These are phyloP conservation scores for Rhabdomys pumilio DNA, from an alignment of 2,797 vertebrate genomes.

Conservation along the genomic window DNA sequence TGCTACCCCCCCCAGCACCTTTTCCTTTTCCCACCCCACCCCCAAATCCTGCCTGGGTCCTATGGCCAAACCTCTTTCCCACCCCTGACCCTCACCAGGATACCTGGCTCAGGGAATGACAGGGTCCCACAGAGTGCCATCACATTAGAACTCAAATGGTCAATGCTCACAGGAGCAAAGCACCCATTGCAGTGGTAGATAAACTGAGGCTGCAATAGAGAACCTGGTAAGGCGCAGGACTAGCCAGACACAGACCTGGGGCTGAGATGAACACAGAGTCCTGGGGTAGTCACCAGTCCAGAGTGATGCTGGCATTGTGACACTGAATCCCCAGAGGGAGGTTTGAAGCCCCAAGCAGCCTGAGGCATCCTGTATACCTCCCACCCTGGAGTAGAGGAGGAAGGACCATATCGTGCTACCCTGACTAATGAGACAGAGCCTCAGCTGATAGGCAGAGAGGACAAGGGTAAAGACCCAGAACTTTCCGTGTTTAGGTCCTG, in stretches of 20 bases:
- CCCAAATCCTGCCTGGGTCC: not conserved
- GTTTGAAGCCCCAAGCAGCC: not conserved
- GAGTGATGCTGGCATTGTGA: not conserved
- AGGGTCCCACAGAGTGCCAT: not conserved
- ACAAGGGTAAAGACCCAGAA: not conserved
- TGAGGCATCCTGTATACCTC: not conserved
- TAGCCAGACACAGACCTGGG: not conserved
- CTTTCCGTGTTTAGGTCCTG: not conserved
- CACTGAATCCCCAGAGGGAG: not conserved
- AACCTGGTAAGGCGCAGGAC: not conserved
- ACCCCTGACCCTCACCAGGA: not conserved
- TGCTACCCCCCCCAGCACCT: accelerated
- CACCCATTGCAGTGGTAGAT: not conserved
- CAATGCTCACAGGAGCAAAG: too few species aligned
- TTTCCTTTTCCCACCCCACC: too few species aligned
- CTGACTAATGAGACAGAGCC: not conserved
- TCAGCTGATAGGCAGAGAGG: not conserved
- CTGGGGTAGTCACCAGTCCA: not conserved
- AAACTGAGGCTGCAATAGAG: not conserved
- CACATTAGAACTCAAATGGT: not conserved
- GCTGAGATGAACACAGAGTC: not conserved
- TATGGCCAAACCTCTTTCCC: not conserved
- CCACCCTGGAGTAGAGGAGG: not conserved
- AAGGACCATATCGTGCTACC: too few species aligned
- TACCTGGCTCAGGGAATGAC: not conserved